Base-by-base conservation (phyloP, 2,113 vertebrate species). In the Brachirus orientalis region DNA sequence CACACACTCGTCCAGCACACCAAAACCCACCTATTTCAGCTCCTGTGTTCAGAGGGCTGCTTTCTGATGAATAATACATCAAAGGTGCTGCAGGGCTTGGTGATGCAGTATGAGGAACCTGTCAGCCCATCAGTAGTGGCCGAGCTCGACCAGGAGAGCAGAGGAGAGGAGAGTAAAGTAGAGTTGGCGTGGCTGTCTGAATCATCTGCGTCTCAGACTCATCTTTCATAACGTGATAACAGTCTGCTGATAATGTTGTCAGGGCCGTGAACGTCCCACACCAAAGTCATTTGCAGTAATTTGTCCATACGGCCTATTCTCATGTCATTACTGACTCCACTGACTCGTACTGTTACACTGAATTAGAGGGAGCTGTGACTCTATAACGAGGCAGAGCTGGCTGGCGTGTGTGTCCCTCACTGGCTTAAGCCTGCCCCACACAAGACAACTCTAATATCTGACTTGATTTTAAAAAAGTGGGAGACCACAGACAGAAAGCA, bases 31-130 rank as follows among this genome's bases (percentile, higher is more conserved):
- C 69, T 10, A 75, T 80, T 81, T 87, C 75, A 87, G 70, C 77
- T 82, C 47, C 73, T 52, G 84, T 81, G 83, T 87, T 86, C 77
- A 76, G 82, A 80, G 84, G 72, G 79, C 74, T 69, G 83, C 75
- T 63, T 88, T 52, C 48, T 77, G 60, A 90, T 93, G 84, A 89
- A 93, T 93, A 86, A 92, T 79, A 85, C 85, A 92, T 92, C 86
- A 90, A 91, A 91, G 90, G 62, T 28, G 61, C 85, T 81, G 79
- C 83, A 75, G 74, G 88, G 77, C 84, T 89, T 83, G 89, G 88
- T 91, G 90, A 91, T 87, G 84, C 83, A 81, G 84, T 69, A 75
- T 69, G 74, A 73, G 66, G 77, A 80, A 83, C 77, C 72, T 91
- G 89, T 88, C 83, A 87, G 85, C 72, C 73, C 83, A 72, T 84